Conservation (phyloP, 2,113 vertebrate genomes). For the Heptranchias perlo region DNA sequence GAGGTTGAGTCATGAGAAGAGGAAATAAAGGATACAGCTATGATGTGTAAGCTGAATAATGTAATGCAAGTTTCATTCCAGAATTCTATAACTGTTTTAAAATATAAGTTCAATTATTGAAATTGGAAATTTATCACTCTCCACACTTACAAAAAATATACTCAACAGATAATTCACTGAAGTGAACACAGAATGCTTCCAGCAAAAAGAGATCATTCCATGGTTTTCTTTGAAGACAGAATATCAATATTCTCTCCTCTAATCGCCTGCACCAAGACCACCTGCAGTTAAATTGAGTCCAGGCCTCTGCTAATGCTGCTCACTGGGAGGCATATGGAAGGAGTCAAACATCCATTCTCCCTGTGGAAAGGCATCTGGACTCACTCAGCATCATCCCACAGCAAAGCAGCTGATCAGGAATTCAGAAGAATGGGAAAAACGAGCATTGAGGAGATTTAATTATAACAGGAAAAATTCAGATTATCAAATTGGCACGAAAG, state of each 20-base stretch:
- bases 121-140: background rate
- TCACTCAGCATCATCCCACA: background rate
- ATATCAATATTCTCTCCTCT: background rate
- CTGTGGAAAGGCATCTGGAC: background rate
- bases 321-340: background rate
- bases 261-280: background rate
- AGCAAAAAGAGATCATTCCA: background rate
- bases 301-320: background rate
- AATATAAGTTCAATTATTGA: background rate
- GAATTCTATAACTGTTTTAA: background rate
- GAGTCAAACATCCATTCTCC: background rate
- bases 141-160: background rate
- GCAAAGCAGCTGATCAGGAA: background rate
- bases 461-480: background rate
- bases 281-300: background rate
- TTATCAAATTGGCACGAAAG: background rate
- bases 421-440: background rate
- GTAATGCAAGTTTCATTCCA: background rate
- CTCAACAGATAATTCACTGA: background rate
- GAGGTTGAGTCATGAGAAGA: background rate
- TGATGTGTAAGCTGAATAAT: background rate
- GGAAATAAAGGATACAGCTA: background rate
- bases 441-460: background rate
- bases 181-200: background rate
- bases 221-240: background rate